Percentiles rank a stretch among this genome's conserved stretches.
These are phyloP conservation scores for Mesoligia furuncula DNA, from an alignment of 2,888 invertebrate genomes.

Conservation along the genomic window DNA sequence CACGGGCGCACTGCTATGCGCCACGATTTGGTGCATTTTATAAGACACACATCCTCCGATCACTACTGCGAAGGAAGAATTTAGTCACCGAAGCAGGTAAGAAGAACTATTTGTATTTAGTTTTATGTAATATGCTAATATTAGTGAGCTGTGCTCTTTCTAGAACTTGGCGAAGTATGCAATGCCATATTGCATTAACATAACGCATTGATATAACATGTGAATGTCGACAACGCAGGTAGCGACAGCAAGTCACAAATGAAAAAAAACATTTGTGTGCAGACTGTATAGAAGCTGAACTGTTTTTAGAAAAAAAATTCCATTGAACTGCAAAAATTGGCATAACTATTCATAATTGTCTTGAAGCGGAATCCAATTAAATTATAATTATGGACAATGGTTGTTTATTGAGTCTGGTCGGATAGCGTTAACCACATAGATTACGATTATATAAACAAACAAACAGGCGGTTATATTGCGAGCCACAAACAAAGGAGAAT, in stretches of 20 bases:
- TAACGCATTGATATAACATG: constrained; percentile 25
- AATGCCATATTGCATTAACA: constrained; percentile 37
- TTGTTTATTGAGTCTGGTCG: constrained; percentile 17
- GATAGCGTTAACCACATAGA: constrained; percentile 29
- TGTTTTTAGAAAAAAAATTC: constrained; percentile 19
- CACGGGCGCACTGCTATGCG: constrained; percentile 94
- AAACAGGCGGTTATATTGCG: constrained; percentile 53
- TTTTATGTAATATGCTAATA: constrained; percentile 42
- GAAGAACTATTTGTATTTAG: constrained; percentile 45
- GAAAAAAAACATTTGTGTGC: background rate
- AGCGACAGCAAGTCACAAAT: constrained; percentile 4
- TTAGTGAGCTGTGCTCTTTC: constrained; percentile 39
- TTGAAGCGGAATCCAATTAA: constrained; percentile 27
- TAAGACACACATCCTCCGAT: constrained; percentile 94
- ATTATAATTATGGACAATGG: constrained; percentile 38
- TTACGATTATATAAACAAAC: constrained; percentile 61
- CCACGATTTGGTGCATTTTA: constrained; percentile 93
- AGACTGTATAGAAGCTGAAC: background rate
- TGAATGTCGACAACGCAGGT: constrained; percentile 23
- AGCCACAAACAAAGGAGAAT: constrained; percentile 71
- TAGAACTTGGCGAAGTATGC: constrained; percentile 42
- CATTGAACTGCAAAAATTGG: constrained; percentile 4
- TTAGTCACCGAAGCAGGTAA: constrained; percentile 84
- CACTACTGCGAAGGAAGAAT: constrained; percentile 93
- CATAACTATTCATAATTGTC: constrained; percentile 2